Conservation (phyloP, 1,140 invertebrate genomes). For the Drosophila oshimai region DNA sequence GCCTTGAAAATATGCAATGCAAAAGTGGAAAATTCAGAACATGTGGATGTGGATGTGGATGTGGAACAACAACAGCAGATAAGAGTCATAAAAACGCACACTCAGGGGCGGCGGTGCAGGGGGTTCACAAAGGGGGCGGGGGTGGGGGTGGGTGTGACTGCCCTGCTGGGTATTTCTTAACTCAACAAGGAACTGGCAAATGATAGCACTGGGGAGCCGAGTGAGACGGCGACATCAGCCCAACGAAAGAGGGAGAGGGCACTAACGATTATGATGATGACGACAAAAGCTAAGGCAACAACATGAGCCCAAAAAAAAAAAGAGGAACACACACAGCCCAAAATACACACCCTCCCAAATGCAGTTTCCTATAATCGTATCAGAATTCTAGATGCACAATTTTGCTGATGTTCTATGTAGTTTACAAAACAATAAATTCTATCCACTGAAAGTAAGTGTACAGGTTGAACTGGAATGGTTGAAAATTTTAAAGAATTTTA, state of each 20-base stretch:
- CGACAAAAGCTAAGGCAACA: conserved; percentile 36
- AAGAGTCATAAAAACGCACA: conserved; percentile 73
- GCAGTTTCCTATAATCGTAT: not conserved
- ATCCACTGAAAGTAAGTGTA: no score
- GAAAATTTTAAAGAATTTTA: no score
- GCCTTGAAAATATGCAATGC: conserved; percentile 75
- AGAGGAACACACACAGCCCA: not conserved
- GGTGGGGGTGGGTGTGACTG: not conserved
- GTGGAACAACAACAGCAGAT: conserved; percentile 61
- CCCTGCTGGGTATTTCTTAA: conserved; percentile 40
- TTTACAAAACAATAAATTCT: conserved; percentile 13
- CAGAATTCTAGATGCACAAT: conserved; percentile 2
- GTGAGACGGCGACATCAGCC: no score
- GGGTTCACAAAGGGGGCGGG: not conserved
- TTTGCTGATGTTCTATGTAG: conserved; percentile 1
- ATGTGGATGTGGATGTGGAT: conserved; percentile 4
- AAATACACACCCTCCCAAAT: conserved; percentile 11
- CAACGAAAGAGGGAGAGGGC: conserved; percentile 1
- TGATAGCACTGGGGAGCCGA: not conserved
- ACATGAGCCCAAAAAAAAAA: not conserved
- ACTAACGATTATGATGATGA: conserved; percentile 79
- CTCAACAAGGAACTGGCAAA: conserved; percentile 14
- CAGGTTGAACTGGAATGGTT: no score
- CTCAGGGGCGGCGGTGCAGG: not conserved
- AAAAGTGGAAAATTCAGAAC: conserved; percentile 53